Base-by-base conservation (phyloP, 2,113 vertebrate genomes). In the Taurulus bubalis region DNA sequence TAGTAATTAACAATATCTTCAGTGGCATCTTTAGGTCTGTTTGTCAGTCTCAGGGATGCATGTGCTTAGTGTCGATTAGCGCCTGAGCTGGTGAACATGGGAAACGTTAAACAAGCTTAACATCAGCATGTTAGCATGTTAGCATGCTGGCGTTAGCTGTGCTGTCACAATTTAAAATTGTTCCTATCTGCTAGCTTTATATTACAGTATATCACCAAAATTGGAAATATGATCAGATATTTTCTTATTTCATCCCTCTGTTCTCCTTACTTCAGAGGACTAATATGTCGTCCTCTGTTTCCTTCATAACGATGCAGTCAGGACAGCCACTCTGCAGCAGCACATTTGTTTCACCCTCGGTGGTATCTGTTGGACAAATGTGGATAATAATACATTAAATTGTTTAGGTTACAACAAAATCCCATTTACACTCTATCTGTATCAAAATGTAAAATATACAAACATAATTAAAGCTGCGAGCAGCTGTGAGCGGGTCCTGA, bases 321-420 rank as follows among this genome's bases (percentile, higher is more conserved):
- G 70, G 53, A 62, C 88, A 90, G 6, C 62, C 65, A 28, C 34
- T 82, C 16, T 83, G 67, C 58, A 85, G 34, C 24, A 84, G 1
- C 1, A 36, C 0, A 0, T 8, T 10, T 40, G 71, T 36, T 0
- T 49, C 0, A 67, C 2, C 66, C 26, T 0, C 7, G 30, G 30
- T 18, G 6, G 0, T 2, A 68, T 67, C 88, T 87, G 72, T 71
- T 51, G 22, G 10, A 69, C 38, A 8, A 20, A 12, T 42, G 26
- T 47, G 51, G 3, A 70, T 55, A 34, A 67, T 47, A 45, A 77
- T 1, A 40, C 36, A 45, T 30, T 16, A 30, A 22, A 32, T 24
- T 0, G 14, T 28, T 53, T 15, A 55, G 15, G 51, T 30, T 63
- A 65, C 28, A 55, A 65, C 2, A 22, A 6, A 32, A 67, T n/a